Evolutionary conservation across 2,797 vertebrate genomes (phyloP).

Genomic region (Cyprinella venusta): DNA sequence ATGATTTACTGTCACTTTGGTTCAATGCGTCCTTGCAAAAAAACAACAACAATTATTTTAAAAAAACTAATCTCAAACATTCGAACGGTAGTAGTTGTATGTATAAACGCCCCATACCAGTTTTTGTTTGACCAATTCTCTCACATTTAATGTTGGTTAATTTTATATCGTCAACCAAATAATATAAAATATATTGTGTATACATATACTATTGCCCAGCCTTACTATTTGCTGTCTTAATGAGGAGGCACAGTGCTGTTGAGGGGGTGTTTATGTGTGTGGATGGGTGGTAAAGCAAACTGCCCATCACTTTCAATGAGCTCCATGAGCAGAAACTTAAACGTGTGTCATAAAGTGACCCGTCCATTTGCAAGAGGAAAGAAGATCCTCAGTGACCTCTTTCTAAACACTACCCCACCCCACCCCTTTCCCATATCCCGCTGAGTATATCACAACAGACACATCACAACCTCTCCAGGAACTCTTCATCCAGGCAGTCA

Average conservation of each 20-base stretch:
- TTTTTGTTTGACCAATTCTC: background rate
- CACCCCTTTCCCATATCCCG: constrained; percentile 12
- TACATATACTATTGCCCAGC: background rate
- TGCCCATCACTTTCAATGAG: constrained; percentile 37
- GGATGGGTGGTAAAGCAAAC: constrained; percentile 37
- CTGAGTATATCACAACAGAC: constrained; percentile 45
- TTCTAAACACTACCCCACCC: constrained; percentile 3
- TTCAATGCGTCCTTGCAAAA: background rate
- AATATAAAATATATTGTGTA: background rate
- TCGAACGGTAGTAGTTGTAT: background rate
- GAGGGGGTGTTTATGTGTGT: constrained; percentile 38
- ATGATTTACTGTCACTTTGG: background rate
- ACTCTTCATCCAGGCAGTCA: constrained; percentile 47
- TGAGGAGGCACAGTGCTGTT: background rate
- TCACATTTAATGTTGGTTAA: background rate
- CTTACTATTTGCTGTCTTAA: background rate
- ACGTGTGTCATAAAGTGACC: constrained; percentile 42
- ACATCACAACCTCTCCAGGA: constrained; percentile 49
- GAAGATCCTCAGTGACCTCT: constrained; percentile 46
- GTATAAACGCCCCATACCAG: background rate
- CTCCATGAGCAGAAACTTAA: constrained; percentile 54
- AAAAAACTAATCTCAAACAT: too few relatives aligned
- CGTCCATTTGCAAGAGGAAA: constrained; percentile 25
- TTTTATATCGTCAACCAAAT: background rate
- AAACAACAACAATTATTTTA: too few relatives aligned